These are phyloP conservation scores for Ctenoplectra terminalis DNA, from an alignment of 1,140 invertebrate genomes.

Conservation along the genomic window DNA sequence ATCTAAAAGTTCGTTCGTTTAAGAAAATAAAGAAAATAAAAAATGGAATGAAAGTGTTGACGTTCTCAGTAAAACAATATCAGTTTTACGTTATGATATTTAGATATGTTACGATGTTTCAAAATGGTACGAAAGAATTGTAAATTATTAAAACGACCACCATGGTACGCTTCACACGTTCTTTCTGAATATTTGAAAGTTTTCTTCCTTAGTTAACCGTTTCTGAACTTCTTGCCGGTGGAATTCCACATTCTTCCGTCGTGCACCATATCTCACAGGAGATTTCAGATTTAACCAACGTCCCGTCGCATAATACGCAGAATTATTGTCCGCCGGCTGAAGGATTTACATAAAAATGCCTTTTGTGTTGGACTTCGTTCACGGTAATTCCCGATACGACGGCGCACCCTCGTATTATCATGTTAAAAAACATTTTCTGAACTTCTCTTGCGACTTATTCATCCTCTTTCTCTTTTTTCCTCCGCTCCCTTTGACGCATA, in stretches of 20 bases:
- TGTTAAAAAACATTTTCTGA: constrained; percentile 20
- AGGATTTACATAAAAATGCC: constrained; percentile 34
- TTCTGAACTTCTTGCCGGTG: background rate
- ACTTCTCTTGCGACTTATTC: background rate
- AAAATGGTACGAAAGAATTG: background rate
- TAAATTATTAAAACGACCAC: background rate
- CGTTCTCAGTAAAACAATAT: too few relatives aligned
- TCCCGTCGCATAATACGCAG: background rate
- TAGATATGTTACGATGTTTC: too few relatives aligned
- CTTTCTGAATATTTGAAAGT: background rate
- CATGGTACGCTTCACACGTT: background rate
- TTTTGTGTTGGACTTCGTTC: background rate
- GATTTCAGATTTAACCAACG: constrained; percentile 4
- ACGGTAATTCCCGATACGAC: constrained; percentile 17
- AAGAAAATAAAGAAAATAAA: too few relatives aligned
- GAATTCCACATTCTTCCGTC: constrained; percentile 12
- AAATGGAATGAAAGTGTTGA: too few relatives aligned
- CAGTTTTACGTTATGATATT: too few relatives aligned
- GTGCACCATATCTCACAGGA: background rate
- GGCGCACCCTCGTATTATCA: constrained; percentile 8
- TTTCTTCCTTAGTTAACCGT: background rate
- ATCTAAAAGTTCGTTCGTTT: too few relatives aligned
- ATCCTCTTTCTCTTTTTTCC: background rate
- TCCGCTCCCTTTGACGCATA: too few relatives aligned
- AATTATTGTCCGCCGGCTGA: constrained; percentile 16